These are phyloP conservation scores for Lycocerus yunnanus DNA, from an alignment of 2,888 invertebrate species.

Conservation along the genomic window DNA sequence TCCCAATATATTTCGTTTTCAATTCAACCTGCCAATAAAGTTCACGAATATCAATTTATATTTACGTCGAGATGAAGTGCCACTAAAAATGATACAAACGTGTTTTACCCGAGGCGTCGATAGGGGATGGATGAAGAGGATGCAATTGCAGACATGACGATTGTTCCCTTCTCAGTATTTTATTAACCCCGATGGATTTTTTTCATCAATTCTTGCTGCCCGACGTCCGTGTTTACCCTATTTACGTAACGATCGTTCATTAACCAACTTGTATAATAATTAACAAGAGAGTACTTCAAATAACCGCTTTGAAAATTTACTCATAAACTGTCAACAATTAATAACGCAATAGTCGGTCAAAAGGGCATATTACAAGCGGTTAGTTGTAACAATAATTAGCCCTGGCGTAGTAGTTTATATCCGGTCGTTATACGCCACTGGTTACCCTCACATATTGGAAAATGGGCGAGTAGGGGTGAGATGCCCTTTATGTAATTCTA, in stretches of 20 bases:
- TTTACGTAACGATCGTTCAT: neutral
- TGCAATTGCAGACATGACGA: conserved; percentile 40
- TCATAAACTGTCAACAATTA: conserved; percentile 11
- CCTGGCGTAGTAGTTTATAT: conserved; percentile 39
- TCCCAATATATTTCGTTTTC: conserved; percentile 11
- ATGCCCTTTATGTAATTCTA: conserved; percentile 48
- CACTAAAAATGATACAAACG: conserved; percentile 22
- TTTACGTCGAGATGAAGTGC: conserved; percentile 22
- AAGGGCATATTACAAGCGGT: conserved; percentile 16
- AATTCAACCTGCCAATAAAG: conserved; percentile 22
- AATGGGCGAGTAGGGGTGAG: conserved; percentile 28
- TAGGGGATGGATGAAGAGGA: conserved; percentile 1
- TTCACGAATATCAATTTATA: conserved; percentile 24
- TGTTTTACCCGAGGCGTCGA: conserved; percentile 9
- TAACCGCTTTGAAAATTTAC: conserved; percentile 3
- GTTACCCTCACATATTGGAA: conserved; percentile 36
- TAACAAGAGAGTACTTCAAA: neutral
- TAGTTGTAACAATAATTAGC: conserved; percentile 27
- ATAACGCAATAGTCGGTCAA: conserved; percentile 16
- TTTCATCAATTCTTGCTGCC: conserved; percentile 31
- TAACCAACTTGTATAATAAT: neutral
- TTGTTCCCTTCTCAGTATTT: conserved; percentile 42
- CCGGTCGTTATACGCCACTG: conserved; percentile 44
- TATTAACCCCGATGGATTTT: conserved; percentile 42
- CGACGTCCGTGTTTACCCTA: neutral